Evolutionary conservation across 2,888 invertebrate genomes (phyloP).

Genomic region (Ptychoptera albimana): DNA sequence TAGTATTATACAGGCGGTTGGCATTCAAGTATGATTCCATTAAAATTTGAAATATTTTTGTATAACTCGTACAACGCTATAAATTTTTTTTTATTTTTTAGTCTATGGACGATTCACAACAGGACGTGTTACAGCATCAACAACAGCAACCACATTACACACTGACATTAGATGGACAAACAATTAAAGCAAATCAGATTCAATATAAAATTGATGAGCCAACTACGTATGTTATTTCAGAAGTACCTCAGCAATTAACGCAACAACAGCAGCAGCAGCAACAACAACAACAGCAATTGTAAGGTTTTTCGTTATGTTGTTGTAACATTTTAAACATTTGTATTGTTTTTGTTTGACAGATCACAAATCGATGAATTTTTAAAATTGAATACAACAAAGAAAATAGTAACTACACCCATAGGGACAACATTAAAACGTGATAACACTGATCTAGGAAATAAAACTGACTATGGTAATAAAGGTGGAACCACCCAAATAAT

Average conservation of each 20-base stretch:
- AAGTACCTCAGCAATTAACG: conserved; percentile 5
- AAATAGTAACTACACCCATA: conserved; percentile 11
- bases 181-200: conserved; percentile 18
- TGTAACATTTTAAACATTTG: not conserved
- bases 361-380: conserved; percentile 7
- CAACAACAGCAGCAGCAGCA: conserved; percentile 13
- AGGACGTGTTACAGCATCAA: conserved; percentile 9
- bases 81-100: conserved; percentile 10
- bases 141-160: conserved; percentile 26
- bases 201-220: conserved; percentile 20
- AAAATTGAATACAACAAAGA: conserved; percentile 5
- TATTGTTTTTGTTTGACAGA: not conserved
- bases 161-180: conserved; percentile 24
- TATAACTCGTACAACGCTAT: not conserved
- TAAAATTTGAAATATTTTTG: not conserved
- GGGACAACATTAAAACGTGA: conserved; percentile 14
- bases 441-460: too few species aligned
- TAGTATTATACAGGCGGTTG: conserved; percentile 29
- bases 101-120: conserved; percentile 16
- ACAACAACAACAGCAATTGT: conserved; percentile 4
- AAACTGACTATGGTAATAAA: too few species aligned
- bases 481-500: conserved; percentile 11
- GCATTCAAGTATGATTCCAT: conserved; percentile 21
- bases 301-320: not conserved
- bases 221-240: conserved; percentile 3